Percentiles rank a stretch among this genome's conserved stretches.
Conservation (phyloP, 2,797 vertebrate genomes). For the Toxotes lorentzi region DNA sequence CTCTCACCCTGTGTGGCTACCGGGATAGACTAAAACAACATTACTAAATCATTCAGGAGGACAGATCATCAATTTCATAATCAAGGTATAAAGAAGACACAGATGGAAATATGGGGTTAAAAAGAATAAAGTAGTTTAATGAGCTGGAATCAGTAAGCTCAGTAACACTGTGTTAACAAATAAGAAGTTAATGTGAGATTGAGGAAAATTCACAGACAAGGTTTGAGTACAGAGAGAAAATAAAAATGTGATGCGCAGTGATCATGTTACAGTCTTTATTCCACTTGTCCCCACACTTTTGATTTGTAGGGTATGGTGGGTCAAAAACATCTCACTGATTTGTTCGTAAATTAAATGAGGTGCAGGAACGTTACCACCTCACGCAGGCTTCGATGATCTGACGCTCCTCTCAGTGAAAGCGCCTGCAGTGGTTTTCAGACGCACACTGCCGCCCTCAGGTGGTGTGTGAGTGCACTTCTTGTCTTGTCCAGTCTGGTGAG, state of each 20-base stretch:
- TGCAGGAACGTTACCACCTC: constrained; percentile 1
- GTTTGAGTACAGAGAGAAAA: background rate
- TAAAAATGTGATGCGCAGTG: background rate
- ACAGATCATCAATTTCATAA: background rate
- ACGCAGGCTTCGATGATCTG: background rate
- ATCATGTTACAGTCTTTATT: background rate
- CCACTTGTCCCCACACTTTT: background rate
- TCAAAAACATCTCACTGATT: background rate
- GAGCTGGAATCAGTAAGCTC: constrained; percentile 4
- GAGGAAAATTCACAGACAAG: background rate
- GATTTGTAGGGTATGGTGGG: background rate
- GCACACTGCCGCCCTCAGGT: constrained; percentile 54
- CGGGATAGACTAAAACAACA: background rate
- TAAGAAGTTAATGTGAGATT: background rate
- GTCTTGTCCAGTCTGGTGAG: no score
- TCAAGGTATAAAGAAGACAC: background rate
- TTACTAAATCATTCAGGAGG: background rate
- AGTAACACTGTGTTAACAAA: background rate
- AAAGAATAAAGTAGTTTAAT: constrained; percentile 7
- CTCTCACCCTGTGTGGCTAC: background rate
- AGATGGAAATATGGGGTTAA: background rate
- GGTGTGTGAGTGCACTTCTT: constrained; percentile 31
- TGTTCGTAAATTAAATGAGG: background rate
- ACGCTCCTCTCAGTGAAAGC: background rate
- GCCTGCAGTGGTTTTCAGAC: background rate